Conservation (phyloP, 2,113 vertebrate genomes). For the Brachyhypopomus gauderio region DNA sequence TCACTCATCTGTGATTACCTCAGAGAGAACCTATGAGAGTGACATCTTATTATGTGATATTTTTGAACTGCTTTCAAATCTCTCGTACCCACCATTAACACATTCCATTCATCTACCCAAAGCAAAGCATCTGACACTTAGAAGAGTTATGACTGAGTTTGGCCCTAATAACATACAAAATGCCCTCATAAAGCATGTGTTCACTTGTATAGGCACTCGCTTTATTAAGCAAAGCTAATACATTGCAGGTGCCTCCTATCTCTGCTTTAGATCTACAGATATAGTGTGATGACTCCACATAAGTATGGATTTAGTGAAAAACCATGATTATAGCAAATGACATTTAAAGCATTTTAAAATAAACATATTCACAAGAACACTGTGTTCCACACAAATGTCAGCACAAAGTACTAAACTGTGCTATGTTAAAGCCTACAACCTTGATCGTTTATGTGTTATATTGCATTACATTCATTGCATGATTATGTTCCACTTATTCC, state of each 20-base stretch:
- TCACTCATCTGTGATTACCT: slow-evolving; percentile 1
- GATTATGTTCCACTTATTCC: neutral
- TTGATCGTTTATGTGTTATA: neutral
- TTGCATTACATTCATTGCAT: neutral
- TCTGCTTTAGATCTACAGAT: neutral
- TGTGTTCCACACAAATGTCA: slow-evolving; percentile 19
- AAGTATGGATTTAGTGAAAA: neutral
- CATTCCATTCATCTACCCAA: neutral
- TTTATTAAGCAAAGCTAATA: neutral
- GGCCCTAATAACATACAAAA: neutral
- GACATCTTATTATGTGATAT: neutral
- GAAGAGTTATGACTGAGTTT: neutral
- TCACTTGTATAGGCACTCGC: neutral
- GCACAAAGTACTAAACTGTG: neutral
- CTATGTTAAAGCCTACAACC: neutral
- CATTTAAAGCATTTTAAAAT: slow-evolving; percentile 8
- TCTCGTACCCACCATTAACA: neutral
- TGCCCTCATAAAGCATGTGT: neutral
- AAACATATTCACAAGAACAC: neutral
- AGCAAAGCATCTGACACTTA: neutral
- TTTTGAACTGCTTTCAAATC: neutral
- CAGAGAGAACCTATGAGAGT: neutral
- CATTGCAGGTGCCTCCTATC: neutral
- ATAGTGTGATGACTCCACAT: neutral
- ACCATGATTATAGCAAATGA: neutral